These are phyloP conservation scores for Allacma fusca DNA, from an alignment of 2,888 invertebrate genomes.

Conservation along the genomic window DNA sequence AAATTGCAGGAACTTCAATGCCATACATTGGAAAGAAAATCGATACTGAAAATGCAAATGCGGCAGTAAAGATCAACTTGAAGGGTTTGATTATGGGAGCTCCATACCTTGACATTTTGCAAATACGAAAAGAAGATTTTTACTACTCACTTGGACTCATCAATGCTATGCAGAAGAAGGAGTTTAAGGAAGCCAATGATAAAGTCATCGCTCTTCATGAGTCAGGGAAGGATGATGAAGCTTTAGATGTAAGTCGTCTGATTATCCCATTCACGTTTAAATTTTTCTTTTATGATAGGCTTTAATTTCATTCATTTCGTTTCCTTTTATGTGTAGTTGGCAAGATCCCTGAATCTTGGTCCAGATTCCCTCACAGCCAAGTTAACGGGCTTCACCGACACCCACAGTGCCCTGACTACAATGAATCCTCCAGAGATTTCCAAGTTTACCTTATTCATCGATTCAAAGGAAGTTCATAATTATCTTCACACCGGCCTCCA, in stretches of 20 bases:
- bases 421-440: too few species aligned
- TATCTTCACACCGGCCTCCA: too few species aligned
- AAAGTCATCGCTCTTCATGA: constrained; percentile 66
- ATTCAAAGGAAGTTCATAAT: too few species aligned
- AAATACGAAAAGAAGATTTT: constrained; percentile 74
- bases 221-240: background rate
- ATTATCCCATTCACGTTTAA: too few species aligned
- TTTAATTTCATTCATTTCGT: too few species aligned
- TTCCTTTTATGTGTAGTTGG: too few species aligned
- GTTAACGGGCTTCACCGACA: too few species aligned
- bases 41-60: constrained; percentile 69
- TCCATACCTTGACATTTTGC: constrained; percentile 68
- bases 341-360: too few species aligned
- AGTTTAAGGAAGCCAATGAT: constrained; percentile 69
- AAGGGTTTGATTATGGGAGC: constrained; percentile 72
- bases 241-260: background rate
- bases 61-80: constrained; percentile 70
- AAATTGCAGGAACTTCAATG: constrained; percentile 9
- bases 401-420: too few species aligned
- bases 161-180: constrained; percentile 66
- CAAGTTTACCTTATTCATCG: too few species aligned
- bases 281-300: too few species aligned
- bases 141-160: constrained; percentile 79
- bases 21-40: constrained; percentile 71
- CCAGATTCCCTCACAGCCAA: too few species aligned